A percentile compares a stretch with the other conserved stretches of the same genome.
Evolutionary conservation across 37 sponge, comb jelly and placozoan species (phyloP).

Genomic region (Oopsacas minuta): DNA sequence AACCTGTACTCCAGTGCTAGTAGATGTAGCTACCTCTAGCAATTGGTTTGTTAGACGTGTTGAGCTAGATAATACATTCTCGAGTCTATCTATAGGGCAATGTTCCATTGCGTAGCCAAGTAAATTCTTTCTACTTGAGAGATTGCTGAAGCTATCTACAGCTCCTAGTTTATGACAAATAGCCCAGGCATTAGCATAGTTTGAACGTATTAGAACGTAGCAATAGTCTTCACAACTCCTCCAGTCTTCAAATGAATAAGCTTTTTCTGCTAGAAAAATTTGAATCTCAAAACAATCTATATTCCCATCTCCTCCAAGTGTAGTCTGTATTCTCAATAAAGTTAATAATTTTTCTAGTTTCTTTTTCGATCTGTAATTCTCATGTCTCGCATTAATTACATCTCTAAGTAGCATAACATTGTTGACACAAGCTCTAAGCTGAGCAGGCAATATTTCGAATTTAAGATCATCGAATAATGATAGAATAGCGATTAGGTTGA

Average conservation of each 20-base stretch:
- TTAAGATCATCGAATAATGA: background rate
- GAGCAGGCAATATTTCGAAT: background rate
- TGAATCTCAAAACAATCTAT: background rate
- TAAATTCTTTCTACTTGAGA: background rate
- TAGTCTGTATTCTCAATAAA: background rate
- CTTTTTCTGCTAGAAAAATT: background rate
- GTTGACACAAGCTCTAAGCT: background rate
- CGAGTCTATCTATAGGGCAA: background rate
- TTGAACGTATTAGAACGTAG: background rate
- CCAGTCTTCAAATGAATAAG: background rate
- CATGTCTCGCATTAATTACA: background rate
- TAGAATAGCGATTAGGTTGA: background rate
- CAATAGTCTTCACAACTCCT: background rate
- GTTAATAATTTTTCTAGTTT: background rate
- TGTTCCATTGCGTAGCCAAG: background rate
- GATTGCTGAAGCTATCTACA: background rate
- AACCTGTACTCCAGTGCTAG: background rate
- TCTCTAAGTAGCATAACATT: background rate
- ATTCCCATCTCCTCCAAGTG: background rate
- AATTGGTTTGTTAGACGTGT: background rate
- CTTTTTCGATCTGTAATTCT: background rate
- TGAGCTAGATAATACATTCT: background rate
- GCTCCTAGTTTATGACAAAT: background rate
- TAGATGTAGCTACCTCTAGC: background rate
- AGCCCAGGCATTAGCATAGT: background rate